These are phyloP conservation scores for Cyphomyrmex costatus DNA, from an alignment of 1,140 invertebrate species.

Conservation along the genomic window DNA sequence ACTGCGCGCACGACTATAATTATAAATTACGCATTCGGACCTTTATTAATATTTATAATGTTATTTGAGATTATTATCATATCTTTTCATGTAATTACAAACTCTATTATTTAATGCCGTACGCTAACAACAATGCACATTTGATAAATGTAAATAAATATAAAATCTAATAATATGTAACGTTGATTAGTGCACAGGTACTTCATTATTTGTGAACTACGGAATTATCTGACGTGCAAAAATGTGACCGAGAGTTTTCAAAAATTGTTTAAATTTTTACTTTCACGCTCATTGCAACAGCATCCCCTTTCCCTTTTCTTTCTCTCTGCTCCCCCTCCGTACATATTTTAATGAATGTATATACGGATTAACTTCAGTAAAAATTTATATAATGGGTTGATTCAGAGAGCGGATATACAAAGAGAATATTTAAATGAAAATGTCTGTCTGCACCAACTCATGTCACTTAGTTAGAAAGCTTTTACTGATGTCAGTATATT, in stretches of 20 bases:
- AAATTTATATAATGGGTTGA: slow-evolving; percentile 54
- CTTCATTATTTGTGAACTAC: slow-evolving; percentile 31
- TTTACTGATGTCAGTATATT: slow-evolving; percentile 23
- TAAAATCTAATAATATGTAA: slow-evolving; percentile 34
- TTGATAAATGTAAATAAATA: slow-evolving; percentile 41
- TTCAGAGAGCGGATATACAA: slow-evolving; percentile 35
- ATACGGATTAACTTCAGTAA: slow-evolving; percentile 43
- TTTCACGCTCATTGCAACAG: background rate
- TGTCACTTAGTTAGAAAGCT: slow-evolving; percentile 50
- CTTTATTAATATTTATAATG: slow-evolving; percentile 37
- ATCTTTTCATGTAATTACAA: slow-evolving; percentile 44
- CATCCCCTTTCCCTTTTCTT: background rate
- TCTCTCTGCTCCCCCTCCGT: background rate
- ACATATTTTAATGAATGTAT: slow-evolving; percentile 18
- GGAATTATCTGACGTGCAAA: slow-evolving; percentile 28
- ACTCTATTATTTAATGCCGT: slow-evolving; percentile 33
- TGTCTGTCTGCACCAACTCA: slow-evolving; percentile 48
- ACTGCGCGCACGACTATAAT: slow-evolving; percentile 1
- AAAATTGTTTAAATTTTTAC: slow-evolving; percentile 43
- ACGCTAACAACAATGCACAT: slow-evolving; percentile 15
- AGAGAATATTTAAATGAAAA: slow-evolving; percentile 59
- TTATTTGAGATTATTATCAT: slow-evolving; percentile 13
- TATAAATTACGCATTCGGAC: slow-evolving; percentile 11
- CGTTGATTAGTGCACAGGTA: slow-evolving; percentile 25
- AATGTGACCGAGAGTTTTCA: background rate